Evolutionary conservation across 1,140 invertebrate genomes (phyloP), one percentile per base, ranked within the genome.

Genomic region (Diabrotica undecimpunctata): DNA sequence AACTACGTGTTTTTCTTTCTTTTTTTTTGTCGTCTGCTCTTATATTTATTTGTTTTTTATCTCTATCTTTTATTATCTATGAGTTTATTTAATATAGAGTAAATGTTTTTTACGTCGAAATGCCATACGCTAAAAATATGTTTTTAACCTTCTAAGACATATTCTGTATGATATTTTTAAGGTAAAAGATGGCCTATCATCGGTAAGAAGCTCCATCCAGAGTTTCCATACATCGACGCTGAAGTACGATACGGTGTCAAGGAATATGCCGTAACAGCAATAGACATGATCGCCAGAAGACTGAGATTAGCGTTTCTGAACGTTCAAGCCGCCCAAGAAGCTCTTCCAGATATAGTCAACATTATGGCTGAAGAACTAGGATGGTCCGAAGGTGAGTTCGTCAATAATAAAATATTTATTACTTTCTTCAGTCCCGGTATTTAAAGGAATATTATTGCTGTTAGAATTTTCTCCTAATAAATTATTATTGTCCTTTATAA

Each of bases 171-270:
- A 4, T 4, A 35, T 7, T 25, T 52, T 64, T 63, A 55, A 74
- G 74, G 77, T 39, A 95, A 97, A 82, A 83, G 95, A 58, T 99
- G 96, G 96, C 92, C 92, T 6, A 94, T 99, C 66, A 96, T 99
- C 70, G 98, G 98, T 57, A 91, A 92, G 71, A 91, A 96, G 76
- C 83, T 99, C 41, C 97, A 99, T 81, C 93, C 94, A 11, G 96
- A 99, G 80, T 99, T 98, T 79, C 97, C 97, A 0, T 99, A 99
- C 77, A 95, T 99, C 74, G 97, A 99, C 79, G 97, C 96, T 12
- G 97, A 99, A 85, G 66, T 71, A 5, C 61, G 86, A 62, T 99
- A 99, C 79, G 97, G 97, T 25, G 87, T 94, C 37, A 86, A 90
- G 41, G 97, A 99, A 81, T 99, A 99, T 79, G 98, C 97, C 7